phyloP scores from a whole-genome alignment of 2,113 vertebrate genomes.

The Pelobates fuscus region DNA sequence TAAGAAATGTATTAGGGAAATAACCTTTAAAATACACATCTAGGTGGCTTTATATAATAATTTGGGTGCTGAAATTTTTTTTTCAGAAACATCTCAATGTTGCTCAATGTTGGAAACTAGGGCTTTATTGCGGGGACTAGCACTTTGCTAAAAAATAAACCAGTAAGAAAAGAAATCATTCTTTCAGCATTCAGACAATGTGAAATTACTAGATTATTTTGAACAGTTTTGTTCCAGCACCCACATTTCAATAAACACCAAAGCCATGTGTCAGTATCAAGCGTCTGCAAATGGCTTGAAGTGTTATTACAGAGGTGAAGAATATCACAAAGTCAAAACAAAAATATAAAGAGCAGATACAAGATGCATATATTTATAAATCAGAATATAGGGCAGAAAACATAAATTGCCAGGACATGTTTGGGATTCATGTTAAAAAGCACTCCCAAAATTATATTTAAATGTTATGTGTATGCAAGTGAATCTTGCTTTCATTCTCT shows the following conservation, averaged over 20 bases:
- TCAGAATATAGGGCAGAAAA: background rate
- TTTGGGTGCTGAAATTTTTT: background rate
- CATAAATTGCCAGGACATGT: background rate
- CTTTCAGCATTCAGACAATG: background rate
- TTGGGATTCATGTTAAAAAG: background rate
- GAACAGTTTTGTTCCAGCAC: background rate
- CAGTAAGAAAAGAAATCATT: background rate
- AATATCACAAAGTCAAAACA: background rate
- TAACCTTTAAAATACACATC: too few relatives aligned
- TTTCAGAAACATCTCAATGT: too few relatives aligned
- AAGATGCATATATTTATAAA: slow-evolving; percentile 11
- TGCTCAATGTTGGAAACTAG: too few relatives aligned
- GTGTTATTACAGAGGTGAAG: background rate
- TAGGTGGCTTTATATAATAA: background rate
- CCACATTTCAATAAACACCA: background rate
- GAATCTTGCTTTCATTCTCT: background rate
- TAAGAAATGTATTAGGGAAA: too few relatives aligned
- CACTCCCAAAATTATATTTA: background rate
- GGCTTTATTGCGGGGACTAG: too few relatives aligned
- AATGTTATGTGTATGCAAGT: background rate
- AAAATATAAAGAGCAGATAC: background rate
- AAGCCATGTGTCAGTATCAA: too few relatives aligned
- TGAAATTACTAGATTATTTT: too few relatives aligned
- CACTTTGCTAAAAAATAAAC: too few relatives aligned
- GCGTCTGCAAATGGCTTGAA: background rate